phyloP scores from a whole-genome alignment of 1,140 invertebrate genomes.

The Calliopsis andreniformis region DNA sequence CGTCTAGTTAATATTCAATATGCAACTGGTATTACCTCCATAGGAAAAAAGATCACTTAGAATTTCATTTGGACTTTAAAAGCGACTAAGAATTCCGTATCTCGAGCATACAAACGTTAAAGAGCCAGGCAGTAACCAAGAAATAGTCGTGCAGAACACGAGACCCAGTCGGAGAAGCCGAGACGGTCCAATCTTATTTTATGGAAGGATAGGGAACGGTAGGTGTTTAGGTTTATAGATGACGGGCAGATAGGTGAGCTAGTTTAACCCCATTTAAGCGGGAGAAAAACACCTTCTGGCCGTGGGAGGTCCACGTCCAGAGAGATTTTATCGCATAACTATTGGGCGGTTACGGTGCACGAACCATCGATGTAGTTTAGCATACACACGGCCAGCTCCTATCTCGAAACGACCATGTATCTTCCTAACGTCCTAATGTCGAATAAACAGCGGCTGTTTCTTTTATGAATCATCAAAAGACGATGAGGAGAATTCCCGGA shows the following conservation, averaged over 20 bases:
- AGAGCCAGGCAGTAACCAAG: not conserved
- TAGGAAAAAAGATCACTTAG: not conserved
- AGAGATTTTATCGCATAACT: slow-evolving; percentile 60
- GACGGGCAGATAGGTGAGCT: slow-evolving; percentile 29
- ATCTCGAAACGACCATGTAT: not conserved
- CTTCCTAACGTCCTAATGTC: not conserved
- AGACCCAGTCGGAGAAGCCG: not conserved
- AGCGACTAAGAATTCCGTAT: not conserved
- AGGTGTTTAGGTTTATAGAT: slow-evolving; percentile 59
- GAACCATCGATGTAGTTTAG: slow-evolving; percentile 41
- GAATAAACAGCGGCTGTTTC: not conserved
- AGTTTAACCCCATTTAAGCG: slow-evolving; percentile 40
- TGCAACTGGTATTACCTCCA: too few relatives aligned
- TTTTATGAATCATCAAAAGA: slow-evolving; percentile 12
- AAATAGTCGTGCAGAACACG: not conserved
- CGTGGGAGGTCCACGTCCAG: slow-evolving; percentile 47
- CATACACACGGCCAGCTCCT: slow-evolving; percentile 20
- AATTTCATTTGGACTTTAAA: not conserved
- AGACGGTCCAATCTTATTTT: slow-evolving; percentile 52
- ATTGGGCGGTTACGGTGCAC: slow-evolving; percentile 56
- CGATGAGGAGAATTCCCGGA: not conserved
- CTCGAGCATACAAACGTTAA: not conserved
- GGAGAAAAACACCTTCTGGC: slow-evolving; percentile 50
- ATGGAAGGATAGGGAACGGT: slow-evolving; percentile 27
- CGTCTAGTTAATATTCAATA: too few relatives aligned